phyloP scores from a whole-genome alignment of 2,888 invertebrate genomes.

The Drosophila anomelani region DNA sequence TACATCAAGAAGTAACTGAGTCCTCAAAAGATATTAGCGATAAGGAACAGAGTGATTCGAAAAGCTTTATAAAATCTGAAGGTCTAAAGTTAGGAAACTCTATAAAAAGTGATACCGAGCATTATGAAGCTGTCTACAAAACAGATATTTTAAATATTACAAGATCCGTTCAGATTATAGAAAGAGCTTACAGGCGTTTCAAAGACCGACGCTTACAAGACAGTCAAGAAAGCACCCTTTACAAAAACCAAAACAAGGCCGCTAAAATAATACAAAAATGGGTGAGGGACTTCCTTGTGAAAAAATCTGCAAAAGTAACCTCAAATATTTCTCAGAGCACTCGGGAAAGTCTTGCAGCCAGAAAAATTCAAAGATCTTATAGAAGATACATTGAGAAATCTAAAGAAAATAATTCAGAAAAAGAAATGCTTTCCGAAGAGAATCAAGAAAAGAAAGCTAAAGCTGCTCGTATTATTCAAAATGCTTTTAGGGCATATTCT shows the following conservation, averaged over 20 bases:
- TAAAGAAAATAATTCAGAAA: no score
- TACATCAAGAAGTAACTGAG: not conserved
- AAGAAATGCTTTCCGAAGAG: not conserved
- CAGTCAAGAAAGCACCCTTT: not conserved
- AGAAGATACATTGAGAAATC: constrained; percentile 1
- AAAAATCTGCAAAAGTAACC: not conserved
- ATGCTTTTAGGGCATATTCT: constrained; percentile 9
- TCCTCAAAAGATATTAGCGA: no score
- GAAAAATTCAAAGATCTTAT: constrained; percentile 39
- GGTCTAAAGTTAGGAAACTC: not conserved
- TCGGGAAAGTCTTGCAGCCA: constrained; percentile 36
- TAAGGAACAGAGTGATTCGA: no score
- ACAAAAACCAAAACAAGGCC: constrained; percentile 2
- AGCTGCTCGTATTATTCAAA: constrained; percentile 21
- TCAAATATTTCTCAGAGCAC: not conserved
- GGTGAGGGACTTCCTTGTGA: not conserved
- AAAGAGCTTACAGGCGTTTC: constrained; percentile 11
- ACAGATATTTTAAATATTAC: constrained; percentile 9
- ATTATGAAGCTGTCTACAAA: not conserved
- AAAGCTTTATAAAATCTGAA: not conserved
- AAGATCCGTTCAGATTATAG: constrained; percentile 35
- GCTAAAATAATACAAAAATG: constrained; percentile 34
- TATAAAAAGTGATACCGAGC: not conserved
- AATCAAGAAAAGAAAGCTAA: not conserved
- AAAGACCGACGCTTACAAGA: not conserved